Evolutionary conservation across 2,888 invertebrate genomes (phyloP).

Genomic region (Arctia plantaginis): DNA sequence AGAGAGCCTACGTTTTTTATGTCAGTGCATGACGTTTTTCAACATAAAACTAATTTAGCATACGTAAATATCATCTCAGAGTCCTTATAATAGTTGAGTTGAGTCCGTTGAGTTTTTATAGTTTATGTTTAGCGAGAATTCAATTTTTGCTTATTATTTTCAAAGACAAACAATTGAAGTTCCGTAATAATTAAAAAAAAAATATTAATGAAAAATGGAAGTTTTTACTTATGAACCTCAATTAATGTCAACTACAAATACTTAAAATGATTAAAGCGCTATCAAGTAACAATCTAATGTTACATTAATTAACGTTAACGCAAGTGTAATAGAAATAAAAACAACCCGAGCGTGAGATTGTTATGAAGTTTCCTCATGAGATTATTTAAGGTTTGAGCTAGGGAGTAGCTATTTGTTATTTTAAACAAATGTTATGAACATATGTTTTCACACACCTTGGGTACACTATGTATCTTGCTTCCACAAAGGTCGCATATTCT

Average conservation of each 20-base stretch:
- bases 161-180: background rate
- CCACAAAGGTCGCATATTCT: conserved; percentile 4
- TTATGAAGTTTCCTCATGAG: conserved; percentile 8
- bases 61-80: background rate
- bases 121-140: background rate
- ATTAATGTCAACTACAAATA: background rate
- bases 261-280: background rate
- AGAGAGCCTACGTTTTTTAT: background rate
- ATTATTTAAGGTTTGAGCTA: conserved; percentile 12
- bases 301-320: background rate
- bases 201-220: background rate
- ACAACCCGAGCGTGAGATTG: conserved; percentile 6
- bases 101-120: conserved; percentile 1
- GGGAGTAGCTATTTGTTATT: conserved; percentile 2
- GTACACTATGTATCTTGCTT: conserved; percentile 29
- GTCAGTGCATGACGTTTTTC: background rate
- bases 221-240: background rate
- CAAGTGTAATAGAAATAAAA: background rate
- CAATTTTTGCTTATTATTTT: background rate
- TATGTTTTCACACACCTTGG: conserved; percentile 18
- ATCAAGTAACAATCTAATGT: background rate
- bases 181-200: background rate
- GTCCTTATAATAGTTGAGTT: background rate
- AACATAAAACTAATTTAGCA: background rate
- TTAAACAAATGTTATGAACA: conserved; percentile 18